A percentile compares a stretch with the other conserved stretches of the same genome.
Evolutionary conservation across 2,113 vertebrate species (phyloP).

Genomic region (Misgurnus mizolepis): DNA sequence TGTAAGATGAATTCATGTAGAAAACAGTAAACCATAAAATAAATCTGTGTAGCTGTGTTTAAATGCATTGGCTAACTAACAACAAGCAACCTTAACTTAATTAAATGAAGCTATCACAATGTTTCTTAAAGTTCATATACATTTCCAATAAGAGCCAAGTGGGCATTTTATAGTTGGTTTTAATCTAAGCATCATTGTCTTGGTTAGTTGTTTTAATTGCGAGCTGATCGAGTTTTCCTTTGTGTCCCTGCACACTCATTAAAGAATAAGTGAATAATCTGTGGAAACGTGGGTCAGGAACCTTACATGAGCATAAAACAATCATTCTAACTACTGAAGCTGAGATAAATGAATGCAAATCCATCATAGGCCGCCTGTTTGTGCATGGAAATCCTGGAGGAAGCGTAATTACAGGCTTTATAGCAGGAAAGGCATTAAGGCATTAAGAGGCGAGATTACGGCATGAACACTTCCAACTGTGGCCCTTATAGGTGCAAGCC

Average conservation of each 20-base stretch:
- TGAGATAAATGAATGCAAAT: constrained; percentile 34
- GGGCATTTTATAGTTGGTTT: not conserved
- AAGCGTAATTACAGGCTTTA: constrained; percentile 39
- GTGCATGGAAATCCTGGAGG: constrained; percentile 34
- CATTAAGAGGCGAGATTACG: constrained; percentile 29
- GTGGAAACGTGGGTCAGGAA: constrained; percentile 28
- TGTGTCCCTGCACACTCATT: constrained; percentile 25
- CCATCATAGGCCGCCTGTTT: constrained; percentile 37
- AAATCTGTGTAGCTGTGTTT: no score
- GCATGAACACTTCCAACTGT: not conserved
- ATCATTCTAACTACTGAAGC: constrained; percentile 39
- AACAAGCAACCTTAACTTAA: no score
- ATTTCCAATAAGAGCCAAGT: not conserved
- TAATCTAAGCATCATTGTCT: not conserved
- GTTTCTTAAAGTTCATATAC: no score
- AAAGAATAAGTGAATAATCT: constrained; percentile 39
- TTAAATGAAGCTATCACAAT: no score
- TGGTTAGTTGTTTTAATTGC: constrained; percentile 23
- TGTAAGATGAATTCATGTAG: no score
- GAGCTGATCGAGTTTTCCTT: constrained; percentile 27
- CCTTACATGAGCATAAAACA: constrained; percentile 42
- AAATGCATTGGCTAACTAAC: no score
- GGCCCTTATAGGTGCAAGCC: not conserved
- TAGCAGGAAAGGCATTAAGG: constrained; percentile 29
- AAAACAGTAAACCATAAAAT: no score